Percentiles rank a stretch among this genome's conserved stretches.
phyloP scores from a whole-genome alignment of 1,140 invertebrate species.

The Palaemon carinicauda region DNA sequence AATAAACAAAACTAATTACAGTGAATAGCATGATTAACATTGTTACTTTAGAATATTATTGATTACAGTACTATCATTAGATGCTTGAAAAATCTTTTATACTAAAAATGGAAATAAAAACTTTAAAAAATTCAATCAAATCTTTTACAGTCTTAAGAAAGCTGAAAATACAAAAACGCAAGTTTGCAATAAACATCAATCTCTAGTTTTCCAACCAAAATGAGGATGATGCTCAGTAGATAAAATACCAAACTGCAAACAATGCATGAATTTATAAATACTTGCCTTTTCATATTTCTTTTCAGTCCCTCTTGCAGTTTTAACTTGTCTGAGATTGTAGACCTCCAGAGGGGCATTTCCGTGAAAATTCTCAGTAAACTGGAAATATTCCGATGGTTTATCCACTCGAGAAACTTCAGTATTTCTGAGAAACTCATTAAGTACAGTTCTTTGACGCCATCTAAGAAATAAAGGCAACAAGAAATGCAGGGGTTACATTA shows the following conservation, averaged over 20 bases:
- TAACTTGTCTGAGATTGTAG: conserved; percentile 61
- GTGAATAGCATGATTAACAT: too few species aligned
- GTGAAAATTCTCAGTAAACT: conserved; percentile 64
- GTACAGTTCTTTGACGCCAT: conserved; percentile 61
- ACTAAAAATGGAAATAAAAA: too few species aligned
- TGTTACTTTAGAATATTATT: too few species aligned
- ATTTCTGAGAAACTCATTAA: conserved; percentile 62
- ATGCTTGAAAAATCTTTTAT: too few species aligned
- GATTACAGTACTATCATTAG: too few species aligned
- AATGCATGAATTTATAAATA: too few species aligned
- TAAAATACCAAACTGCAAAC: not conserved
- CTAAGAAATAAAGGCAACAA: conserved; percentile 33
- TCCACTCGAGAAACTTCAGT: conserved; percentile 62
- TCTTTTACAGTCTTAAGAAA: too few species aligned
- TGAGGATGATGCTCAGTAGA: not conserved
- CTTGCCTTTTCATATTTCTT: conserved; percentile 44
- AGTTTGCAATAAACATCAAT: too few species aligned
- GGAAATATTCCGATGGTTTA: conserved; percentile 61
- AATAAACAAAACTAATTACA: too few species aligned
- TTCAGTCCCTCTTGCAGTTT: not conserved
- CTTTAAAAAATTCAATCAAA: too few species aligned
- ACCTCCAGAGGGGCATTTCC: conserved; percentile 65
- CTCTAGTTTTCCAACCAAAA: too few species aligned
- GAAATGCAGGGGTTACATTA: not conserved
- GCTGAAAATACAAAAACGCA: too few species aligned